Evolutionary conservation across 2,113 vertebrate genomes (phyloP), one percentile per base, ranked within the genome.

Genomic region (Scomber japonicus): DNA sequence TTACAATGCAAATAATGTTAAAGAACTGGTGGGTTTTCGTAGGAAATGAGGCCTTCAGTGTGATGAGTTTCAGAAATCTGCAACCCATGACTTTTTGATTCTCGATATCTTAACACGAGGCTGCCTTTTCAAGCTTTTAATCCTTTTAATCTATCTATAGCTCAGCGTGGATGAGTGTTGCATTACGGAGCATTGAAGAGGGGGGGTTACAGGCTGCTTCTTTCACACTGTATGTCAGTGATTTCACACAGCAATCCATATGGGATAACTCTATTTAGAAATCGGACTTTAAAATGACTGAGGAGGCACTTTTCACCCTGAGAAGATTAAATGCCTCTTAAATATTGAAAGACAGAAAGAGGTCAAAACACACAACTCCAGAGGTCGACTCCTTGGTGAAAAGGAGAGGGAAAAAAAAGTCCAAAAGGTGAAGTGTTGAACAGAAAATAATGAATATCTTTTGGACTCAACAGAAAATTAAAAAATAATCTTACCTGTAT

Each of bases 111-210:
- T 48, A 27, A 74, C 70, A 85, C 71, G 71, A 88, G 50, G 54
- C 69, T 59, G 50, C 69, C 74, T 68, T 74, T 75, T 79, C 40
- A 74, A 68, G 75, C 60, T 59, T 85, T 76, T 81, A 86, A 90
- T 88, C 79, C 81, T 45, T 87, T 81, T 71, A 83, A 87, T 84
- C 71, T 49, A 74, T 80, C 54, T 72, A 51, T 49, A 77, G 50
- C 85, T 57, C 60, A 13, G 51, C 24, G 63, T 72, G 78, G 74
- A 75, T 61, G 67, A 83, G 57, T 4, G 0, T 51, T 71, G 17
- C 19, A 66, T 88, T 74, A 78, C 27, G 70, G 63, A 49, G 84
- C 73, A 77, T 45, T n/a, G 8, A 44, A 40, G 35, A 57, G 15
- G 31, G 6, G 35, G 35, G 35, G 35, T 7, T 7, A 7, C 35